These are phyloP conservation scores for Ariolimax columbianus DNA, from an alignment of 2,888 invertebrate species.

Conservation along the genomic window DNA sequence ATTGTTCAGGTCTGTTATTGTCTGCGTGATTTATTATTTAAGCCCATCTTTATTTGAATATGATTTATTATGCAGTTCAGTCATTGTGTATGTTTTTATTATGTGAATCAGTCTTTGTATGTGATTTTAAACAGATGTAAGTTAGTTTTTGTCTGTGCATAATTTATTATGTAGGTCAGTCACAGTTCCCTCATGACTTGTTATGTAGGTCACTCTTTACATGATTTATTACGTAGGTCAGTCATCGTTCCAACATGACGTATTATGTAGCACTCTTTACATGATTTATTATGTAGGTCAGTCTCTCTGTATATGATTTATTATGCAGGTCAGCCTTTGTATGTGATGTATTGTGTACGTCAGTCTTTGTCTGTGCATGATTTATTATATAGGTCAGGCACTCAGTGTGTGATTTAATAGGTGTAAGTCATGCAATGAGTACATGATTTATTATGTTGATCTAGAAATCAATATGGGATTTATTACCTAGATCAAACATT, in stretches of 20 bases:
- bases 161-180: too few relatives aligned
- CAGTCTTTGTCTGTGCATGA: slow-evolving; percentile 77
- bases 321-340: too few relatives aligned
- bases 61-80: background rate
- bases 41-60: background rate
- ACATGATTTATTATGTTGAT: background rate
- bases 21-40: background rate
- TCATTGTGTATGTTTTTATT: background rate
- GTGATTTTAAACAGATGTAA: background rate
- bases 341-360: background rate
- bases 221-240: too few relatives aligned
- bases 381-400: too few relatives aligned
- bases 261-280: too few relatives aligned
- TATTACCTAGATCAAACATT: too few relatives aligned
- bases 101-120: background rate
- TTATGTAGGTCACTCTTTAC: too few relatives aligned
- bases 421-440: too few relatives aligned
- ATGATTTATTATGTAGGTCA: background rate
- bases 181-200: too few relatives aligned
- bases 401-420: background rate
- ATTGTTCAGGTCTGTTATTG: too few relatives aligned
- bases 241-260: too few relatives aligned
- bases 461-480: background rate
- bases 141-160: background rate
- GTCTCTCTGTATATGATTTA: background rate